Conservation (phyloP, 2,888 invertebrate genomes). For the Deilephila elpenor region DNA sequence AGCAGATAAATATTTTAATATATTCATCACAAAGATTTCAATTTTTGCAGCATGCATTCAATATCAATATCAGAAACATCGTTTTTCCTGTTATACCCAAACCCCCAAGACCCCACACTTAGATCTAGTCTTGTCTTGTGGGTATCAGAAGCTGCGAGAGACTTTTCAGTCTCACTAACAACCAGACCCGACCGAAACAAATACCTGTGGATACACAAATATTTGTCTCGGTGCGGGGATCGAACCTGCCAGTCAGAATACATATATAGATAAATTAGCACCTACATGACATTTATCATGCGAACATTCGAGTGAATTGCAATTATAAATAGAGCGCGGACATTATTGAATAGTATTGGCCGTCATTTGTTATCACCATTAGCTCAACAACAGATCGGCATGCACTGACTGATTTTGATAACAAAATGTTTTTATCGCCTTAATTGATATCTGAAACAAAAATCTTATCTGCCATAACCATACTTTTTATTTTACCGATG, state of each 20-base stretch:
- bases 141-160: too few relatives aligned
- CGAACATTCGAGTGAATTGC: conserved; percentile 7
- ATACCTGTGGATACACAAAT: too few relatives aligned
- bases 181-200: too few relatives aligned
- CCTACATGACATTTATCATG: not conserved
- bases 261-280: not conserved
- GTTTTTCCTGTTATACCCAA: too few relatives aligned
- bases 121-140: too few relatives aligned
- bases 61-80: too few relatives aligned
- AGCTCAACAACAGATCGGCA: conserved; percentile 12
- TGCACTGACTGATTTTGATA: conserved; percentile 26
- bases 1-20: too few relatives aligned
- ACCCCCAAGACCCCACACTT: too few relatives aligned
- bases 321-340: not conserved
- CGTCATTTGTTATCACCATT: conserved; percentile 16
- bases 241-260: not conserved
- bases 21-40: too few relatives aligned
- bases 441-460: conserved; percentile 13
- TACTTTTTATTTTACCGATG: conserved; percentile 27
- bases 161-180: too few relatives aligned
- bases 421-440: not conserved
- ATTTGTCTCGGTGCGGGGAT: too few relatives aligned
- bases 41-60: too few relatives aligned
- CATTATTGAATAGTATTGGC: not conserved
- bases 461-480: conserved; percentile 27